Percentiles rank a stretch among this genome's conserved stretches.
These are phyloP conservation scores for Psophia crepitans DNA, from an alignment of 2,113 vertebrate genomes.

Conservation along the genomic window DNA sequence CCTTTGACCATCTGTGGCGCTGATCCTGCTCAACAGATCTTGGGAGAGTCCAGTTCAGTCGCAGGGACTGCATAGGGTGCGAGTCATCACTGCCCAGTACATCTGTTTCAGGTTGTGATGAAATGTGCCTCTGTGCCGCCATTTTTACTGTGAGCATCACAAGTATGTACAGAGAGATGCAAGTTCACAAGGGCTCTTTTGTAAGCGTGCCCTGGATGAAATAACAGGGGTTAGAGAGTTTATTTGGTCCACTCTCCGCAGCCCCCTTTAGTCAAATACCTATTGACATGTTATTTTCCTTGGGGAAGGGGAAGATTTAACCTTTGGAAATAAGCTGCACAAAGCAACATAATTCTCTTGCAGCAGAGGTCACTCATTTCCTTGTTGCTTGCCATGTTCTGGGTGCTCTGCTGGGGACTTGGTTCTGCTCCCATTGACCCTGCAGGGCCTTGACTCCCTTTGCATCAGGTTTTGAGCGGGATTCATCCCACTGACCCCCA, in stretches of 20 bases:
- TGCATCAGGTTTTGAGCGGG: neutral
- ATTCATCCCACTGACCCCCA: neutral
- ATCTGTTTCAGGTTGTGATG: neutral
- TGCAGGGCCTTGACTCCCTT: neutral
- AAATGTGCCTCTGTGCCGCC: neutral
- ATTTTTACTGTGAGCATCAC: neutral
- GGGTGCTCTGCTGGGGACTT: neutral
- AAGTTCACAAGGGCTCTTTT: neutral
- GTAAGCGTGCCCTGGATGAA: neutral
- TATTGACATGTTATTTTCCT: neutral
- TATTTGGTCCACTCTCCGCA: neutral
- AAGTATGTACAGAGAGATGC: neutral
- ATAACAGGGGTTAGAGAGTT: neutral
- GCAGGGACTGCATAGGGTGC: no score
- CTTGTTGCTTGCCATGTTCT: neutral
- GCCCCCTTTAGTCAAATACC: neutral
- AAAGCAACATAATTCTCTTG: accelerated
- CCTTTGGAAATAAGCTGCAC: neutral
- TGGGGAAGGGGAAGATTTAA: neutral
- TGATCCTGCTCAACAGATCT: neutral
- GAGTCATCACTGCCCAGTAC: neutral
- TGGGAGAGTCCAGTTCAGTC: neutral
- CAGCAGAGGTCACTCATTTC: neutral
- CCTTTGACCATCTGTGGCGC: neutral
- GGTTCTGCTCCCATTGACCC: neutral